Conservation (phyloP, 2,797 vertebrate species). For the Peromyscus aztecus region DNA sequence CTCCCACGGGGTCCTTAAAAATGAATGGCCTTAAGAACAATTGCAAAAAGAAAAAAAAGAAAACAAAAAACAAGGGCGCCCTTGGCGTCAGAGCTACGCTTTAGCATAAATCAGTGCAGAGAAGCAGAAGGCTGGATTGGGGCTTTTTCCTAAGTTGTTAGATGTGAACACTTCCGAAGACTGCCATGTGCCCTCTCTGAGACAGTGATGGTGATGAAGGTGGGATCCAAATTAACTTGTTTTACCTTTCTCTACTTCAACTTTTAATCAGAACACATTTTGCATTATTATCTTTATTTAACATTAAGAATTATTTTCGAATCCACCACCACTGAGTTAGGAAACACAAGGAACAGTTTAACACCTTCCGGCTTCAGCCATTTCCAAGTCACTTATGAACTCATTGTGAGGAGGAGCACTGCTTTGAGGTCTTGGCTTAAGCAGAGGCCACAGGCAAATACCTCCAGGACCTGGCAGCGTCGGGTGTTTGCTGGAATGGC, state of each 20-base stretch:
- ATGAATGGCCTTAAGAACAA: not conserved
- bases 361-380: not conserved
- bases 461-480: not conserved
- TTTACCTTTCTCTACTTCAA: not conserved
- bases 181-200: not conserved
- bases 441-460: not conserved
- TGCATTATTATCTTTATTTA: not conserved
- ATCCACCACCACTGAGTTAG: not conserved
- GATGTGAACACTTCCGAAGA: not conserved
- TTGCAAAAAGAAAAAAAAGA: not conserved
- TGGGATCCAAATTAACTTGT: not conserved
- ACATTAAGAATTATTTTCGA: not conserved
- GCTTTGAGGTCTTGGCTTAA: not conserved
- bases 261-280: constrained; percentile 15
- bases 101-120: not conserved
- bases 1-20: not conserved
- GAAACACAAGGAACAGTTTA: not conserved
- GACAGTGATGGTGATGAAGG: not conserved
- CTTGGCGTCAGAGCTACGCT: not conserved
- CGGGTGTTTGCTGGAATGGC: not conserved
- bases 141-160: not conserved
- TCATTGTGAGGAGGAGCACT: not conserved
- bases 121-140: not conserved
- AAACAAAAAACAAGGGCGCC: not conserved
- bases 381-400: not conserved